Conservation (phyloP, 23 tunicate species). For the Clavelina lepadiformis region DNA sequence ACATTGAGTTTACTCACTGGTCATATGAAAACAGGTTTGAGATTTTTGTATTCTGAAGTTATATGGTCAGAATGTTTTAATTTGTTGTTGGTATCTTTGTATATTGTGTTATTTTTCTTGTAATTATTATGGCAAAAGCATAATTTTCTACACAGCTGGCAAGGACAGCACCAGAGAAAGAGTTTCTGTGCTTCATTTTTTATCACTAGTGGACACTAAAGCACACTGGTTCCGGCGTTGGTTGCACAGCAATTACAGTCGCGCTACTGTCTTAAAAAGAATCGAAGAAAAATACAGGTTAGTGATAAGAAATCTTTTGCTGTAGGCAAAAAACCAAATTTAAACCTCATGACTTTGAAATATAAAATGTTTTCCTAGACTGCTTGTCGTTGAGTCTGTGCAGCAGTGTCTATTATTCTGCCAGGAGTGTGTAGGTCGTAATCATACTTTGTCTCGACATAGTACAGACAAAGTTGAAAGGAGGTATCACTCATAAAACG, state of each 20-base stretch:
- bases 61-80: too few relatives aligned
- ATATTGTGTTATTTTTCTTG: neutral
- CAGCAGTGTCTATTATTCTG: slow-evolving; percentile 40
- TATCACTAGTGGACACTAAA: slow-evolving; percentile 57
- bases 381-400: slow-evolving; percentile 36
- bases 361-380: too few relatives aligned
- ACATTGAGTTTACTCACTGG: slow-evolving; percentile 42
- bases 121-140: neutral
- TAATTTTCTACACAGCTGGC: neutral
- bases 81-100: too few relatives aligned
- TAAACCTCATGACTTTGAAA: too few relatives aligned
- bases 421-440: slow-evolving; percentile 11
- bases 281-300: slow-evolving; percentile 48
- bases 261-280: slow-evolving; percentile 50
- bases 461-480: slow-evolving; percentile 9
- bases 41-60: too few relatives aligned
- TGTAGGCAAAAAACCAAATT: slow-evolving; percentile 5
- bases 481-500: slow-evolving; percentile 11
- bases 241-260: slow-evolving; percentile 91
- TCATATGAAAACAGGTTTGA: slow-evolving; percentile 48
- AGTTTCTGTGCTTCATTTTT: slow-evolving; percentile 55
- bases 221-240: slow-evolving; percentile 84
- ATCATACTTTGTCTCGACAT: slow-evolving; percentile 1
- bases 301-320: neutral
- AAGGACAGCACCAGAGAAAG: neutral